phyloP scores from a whole-genome alignment of 2,797 vertebrate genomes.

The Hippopotamyrus pictus region DNA sequence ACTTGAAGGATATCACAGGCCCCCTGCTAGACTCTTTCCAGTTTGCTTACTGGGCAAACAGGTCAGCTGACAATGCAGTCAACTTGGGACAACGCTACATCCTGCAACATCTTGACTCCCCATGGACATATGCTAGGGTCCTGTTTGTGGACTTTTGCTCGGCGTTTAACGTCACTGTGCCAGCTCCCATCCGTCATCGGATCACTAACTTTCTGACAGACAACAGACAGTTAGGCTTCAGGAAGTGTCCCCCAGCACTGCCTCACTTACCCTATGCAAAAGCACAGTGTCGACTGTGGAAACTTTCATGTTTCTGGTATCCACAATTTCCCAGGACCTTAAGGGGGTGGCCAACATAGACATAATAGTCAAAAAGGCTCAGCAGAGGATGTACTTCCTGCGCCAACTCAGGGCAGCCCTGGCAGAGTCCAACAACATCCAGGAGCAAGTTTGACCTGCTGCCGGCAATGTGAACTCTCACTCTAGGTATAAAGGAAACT shows the following conservation, averaged over 20 bases:
- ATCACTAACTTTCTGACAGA: neutral
- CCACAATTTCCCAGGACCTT: neutral
- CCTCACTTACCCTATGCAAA: neutral
- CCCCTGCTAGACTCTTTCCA: neutral
- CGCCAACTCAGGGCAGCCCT: neutral
- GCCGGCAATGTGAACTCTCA: neutral
- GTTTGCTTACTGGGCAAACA: neutral
- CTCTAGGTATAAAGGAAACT: neutral
- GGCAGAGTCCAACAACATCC: neutral
- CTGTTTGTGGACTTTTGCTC: neutral
- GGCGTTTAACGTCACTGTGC: neutral
- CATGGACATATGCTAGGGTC: neutral
- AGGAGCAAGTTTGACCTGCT: neutral
- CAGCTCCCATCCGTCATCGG: neutral
- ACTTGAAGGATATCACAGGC: neutral
- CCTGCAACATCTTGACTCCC: neutral
- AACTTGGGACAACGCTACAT: neutral
- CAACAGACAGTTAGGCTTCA: neutral
- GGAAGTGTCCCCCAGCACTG: neutral
- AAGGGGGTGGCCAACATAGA: neutral
- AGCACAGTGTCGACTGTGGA: neutral
- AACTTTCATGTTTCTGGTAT: neutral
- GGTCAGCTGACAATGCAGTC: neutral
- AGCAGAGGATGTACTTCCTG: neutral
- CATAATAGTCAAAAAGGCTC: neutral